Conservation (phyloP, 2,797 vertebrate genomes). For the Remorina albescens region DNA sequence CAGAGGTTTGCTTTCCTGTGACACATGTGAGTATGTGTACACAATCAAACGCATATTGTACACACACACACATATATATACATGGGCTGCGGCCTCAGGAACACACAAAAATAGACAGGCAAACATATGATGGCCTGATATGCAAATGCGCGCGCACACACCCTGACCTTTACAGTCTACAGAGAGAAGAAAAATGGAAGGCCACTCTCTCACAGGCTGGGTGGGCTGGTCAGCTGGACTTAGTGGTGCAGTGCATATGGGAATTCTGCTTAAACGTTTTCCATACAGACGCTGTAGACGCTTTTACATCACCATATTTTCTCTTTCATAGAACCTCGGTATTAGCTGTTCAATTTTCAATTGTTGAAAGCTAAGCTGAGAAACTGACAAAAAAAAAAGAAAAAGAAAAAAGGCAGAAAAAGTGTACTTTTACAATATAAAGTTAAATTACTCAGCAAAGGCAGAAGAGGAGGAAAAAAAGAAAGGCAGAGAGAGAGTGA, state of each 20-base stretch:
- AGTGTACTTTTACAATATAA: neutral
- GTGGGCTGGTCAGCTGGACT: constrained; percentile 84
- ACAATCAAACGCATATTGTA: constrained; percentile 19
- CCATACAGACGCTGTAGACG: constrained; percentile 28
- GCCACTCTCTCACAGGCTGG: constrained; percentile 80
- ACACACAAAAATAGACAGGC: constrained; percentile 34
- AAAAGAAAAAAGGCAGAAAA: neutral
- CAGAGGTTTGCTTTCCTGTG: constrained; percentile 63
- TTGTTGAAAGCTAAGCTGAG: neutral
- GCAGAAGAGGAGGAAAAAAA: constrained; percentile 1
- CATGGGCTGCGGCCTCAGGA: constrained; percentile 23
- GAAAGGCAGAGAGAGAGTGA: constrained; percentile 16
- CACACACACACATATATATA: constrained; percentile 16
- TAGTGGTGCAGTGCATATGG: constrained; percentile 65
- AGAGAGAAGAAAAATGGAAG: constrained; percentile 79
- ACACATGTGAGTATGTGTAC: constrained; percentile 38
- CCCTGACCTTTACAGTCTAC: constrained; percentile 62
- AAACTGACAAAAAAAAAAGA: neutral
- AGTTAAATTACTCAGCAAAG: neutral
- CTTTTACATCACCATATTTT: constrained; percentile 27
- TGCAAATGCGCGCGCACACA: constrained; percentile 21
- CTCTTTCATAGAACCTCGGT: constrained; percentile 9
- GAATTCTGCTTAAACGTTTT: constrained; percentile 80
- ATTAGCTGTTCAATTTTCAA: neutral
- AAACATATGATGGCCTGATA: constrained; percentile 27